A percentile compares a stretch with the other conserved stretches of the same genome.
These are phyloP conservation scores for Tubiluchus corallicola DNA, from an alignment of 2,888 invertebrate genomes.

Conservation along the genomic window DNA sequence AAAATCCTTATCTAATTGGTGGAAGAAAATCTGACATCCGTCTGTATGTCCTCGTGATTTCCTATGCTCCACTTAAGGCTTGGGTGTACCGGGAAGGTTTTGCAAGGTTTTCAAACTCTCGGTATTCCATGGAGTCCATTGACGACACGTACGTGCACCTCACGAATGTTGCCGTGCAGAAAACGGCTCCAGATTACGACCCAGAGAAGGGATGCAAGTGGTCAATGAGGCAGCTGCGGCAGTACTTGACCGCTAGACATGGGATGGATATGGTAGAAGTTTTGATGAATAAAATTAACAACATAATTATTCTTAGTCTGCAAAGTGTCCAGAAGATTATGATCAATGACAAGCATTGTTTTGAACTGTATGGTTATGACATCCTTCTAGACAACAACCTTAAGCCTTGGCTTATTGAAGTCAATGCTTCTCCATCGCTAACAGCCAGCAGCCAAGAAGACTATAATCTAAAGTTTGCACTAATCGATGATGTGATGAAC, in stretches of 20 bases:
- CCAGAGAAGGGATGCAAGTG: constrained; percentile 39
- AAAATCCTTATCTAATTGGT: constrained; percentile 39
- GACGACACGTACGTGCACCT: constrained; percentile 38
- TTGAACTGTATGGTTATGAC: constrained; percentile 44
- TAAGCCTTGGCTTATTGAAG: constrained; percentile 40
- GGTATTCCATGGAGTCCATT: constrained; percentile 38
- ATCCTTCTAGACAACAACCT: constrained; percentile 38
- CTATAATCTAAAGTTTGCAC: constrained; percentile 38
- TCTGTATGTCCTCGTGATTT: constrained; percentile 40
- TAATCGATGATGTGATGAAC: constrained; percentile 39
- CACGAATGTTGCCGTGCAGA: constrained; percentile 39
- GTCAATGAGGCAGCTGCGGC: constrained; percentile 35
- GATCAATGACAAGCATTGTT: constrained; percentile 39
- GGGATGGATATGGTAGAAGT: constrained; percentile 31
- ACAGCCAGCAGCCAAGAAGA: constrained; percentile 40
- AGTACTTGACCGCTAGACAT: constrained; percentile 37
- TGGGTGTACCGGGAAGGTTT: constrained; percentile 43
- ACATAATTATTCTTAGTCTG: constrained; percentile 37
- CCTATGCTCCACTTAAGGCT: constrained; percentile 34
- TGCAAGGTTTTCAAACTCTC: constrained; percentile 39
- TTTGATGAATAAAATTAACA: constrained; percentile 34
- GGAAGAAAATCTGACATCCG: constrained; percentile 43
- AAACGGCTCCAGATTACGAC: constrained; percentile 35
- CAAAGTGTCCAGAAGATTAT: constrained; percentile 36
- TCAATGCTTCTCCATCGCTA: constrained; percentile 41